These are phyloP conservation scores for Monoplex corrugatus DNA, from an alignment of 2,888 invertebrate species.

Conservation along the genomic window DNA sequence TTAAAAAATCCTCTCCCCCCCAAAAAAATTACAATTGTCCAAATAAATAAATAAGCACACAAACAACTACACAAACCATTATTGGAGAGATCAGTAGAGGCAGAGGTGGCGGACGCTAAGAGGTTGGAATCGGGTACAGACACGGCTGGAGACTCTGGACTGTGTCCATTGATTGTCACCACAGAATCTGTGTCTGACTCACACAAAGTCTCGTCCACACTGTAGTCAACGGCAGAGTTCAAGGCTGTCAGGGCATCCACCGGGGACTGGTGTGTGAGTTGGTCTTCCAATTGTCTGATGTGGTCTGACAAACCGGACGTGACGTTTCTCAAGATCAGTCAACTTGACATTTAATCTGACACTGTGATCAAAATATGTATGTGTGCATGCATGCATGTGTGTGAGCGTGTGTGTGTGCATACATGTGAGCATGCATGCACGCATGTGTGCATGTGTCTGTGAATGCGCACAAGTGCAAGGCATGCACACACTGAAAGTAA, in stretches of 20 bases:
- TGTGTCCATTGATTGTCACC: constrained; percentile 32
- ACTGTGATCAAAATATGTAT: too few species aligned
- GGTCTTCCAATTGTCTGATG: constrained; percentile 54
- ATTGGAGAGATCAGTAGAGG: constrained; percentile 44
- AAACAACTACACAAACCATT: constrained; percentile 59
- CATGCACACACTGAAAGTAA: too few species aligned
- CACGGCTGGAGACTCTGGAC: not conserved
- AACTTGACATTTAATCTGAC: too few species aligned
- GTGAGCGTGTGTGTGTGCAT: too few species aligned
- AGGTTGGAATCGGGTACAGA: constrained; percentile 20
- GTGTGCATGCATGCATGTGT: too few species aligned
- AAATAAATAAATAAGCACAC: not conserved
- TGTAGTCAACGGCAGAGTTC: not conserved
- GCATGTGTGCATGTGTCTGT: too few species aligned
- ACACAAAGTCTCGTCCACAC: not conserved
- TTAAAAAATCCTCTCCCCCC: too few species aligned
- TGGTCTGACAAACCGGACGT: constrained; percentile 54
- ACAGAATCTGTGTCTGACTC: constrained; percentile 27
- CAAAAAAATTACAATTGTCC: too few species aligned
- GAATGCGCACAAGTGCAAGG: too few species aligned
- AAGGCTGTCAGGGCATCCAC: constrained; percentile 43
- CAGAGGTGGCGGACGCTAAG: constrained; percentile 24
- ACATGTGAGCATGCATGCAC: too few species aligned
- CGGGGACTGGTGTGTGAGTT: constrained; percentile 51
- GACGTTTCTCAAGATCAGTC: too few species aligned